Base-by-base conservation (phyloP, 2,797 vertebrate species). In the Dendrocincla fuliginosa region DNA sequence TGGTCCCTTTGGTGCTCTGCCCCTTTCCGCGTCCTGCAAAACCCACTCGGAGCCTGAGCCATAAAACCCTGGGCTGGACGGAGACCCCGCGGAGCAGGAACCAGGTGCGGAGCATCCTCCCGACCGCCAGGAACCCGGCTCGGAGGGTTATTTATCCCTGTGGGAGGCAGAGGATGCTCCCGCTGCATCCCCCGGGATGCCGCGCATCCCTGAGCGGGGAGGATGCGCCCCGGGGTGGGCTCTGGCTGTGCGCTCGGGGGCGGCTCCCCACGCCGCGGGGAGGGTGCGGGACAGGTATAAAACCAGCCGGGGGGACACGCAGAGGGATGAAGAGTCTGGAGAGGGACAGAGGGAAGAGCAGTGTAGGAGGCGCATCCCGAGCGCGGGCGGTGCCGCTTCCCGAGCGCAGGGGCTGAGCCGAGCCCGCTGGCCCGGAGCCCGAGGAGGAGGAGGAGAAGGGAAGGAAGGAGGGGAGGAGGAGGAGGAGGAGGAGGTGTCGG, bases 261-360 rank as follows among this genome's bases (percentile, higher is more conserved):
- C 25, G 57, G 60, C 60, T 61, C 39, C 59, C 60, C 39, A 42
- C 28, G 39, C 9, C 39, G 13, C 13, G 27, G 17, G 19, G 9
- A 27, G 37, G 6, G 39, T 23, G 60, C 0, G 60, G 60, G 39
- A 16, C 39, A 42, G 20, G 14, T 42, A 63, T 63, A 63, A 63
- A 63, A 32, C 2, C 5, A 27, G 37, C 37, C 28, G 28, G 59
- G 39, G 35, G 28, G 18, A 39, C 18, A 0, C 24, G 41, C 28
- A 2, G 24, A 5, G 49, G 33, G 17, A 16, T 64, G 75, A 0
- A 0, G 70, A 12, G 9, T 1, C 25, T 0, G 56, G 67, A 16
- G 44, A 8, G 35, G 5, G 53, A 3, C 3, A 5, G 14, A 0
- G 17, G 22, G 3, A 6, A 2, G 9, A 1, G 67, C 17, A 20